phyloP scores from a whole-genome alignment of 2,888 invertebrate genomes.

The Pycnomerus fuliginosus region DNA sequence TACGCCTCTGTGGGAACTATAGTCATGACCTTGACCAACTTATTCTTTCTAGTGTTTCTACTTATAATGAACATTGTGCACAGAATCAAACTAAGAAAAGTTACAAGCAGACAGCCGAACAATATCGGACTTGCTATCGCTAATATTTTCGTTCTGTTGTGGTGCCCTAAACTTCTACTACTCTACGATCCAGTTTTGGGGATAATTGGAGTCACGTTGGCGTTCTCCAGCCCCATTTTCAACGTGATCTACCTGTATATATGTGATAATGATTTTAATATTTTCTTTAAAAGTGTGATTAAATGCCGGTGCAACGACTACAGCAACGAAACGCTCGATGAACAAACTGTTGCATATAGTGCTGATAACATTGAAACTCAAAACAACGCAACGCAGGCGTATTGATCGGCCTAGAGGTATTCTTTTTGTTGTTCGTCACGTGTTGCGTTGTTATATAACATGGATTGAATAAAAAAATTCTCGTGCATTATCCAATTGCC shows the following conservation, averaged over 20 bases:
- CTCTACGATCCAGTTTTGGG: not conserved
- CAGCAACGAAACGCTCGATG: not conserved
- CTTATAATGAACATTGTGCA: no score
- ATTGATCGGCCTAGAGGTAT: no score
- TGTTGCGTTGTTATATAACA: no score
- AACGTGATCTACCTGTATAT: constrained; percentile 4
- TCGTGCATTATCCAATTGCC: no score
- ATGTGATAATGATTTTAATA: constrained; percentile 1
- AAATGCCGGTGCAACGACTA: constrained; percentile 1
- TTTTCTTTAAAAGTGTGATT: constrained; percentile 2
- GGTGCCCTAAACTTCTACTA: not conserved
- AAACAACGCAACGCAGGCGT: no score
- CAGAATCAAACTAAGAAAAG: no score
- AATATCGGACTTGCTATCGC: constrained; percentile 5
- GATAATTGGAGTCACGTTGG: not conserved
- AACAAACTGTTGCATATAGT: not conserved
- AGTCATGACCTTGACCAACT: no score
- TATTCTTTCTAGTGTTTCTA: no score
- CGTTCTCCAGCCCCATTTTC: constrained; percentile 1
- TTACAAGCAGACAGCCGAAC: not conserved
- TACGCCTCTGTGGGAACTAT: no score
- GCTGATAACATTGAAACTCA: no score
- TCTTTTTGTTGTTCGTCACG: no score
- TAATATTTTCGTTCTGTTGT: constrained; percentile 2
- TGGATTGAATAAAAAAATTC: no score